phyloP scores from a whole-genome alignment of 2,113 vertebrate genomes.

The Gymnogyps californianus region DNA sequence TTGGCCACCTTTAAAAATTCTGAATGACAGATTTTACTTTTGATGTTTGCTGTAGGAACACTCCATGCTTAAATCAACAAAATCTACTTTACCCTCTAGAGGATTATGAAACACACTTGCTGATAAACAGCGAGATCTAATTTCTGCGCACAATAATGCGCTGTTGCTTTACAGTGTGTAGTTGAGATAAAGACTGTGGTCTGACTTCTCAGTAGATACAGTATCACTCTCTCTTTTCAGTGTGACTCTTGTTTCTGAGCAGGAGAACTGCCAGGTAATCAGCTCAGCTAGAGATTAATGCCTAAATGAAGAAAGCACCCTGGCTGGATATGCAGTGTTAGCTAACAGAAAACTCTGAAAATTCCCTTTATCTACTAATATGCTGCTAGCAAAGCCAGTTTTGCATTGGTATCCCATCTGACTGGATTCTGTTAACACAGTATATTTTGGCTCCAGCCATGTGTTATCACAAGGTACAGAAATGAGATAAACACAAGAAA shows the following conservation, averaged over 20 bases:
- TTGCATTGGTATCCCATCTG: neutral
- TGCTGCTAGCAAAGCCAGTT: slow-evolving; percentile 9
- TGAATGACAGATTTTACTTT: neutral
- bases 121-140: neutral
- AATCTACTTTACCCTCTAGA: neutral
- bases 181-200: neutral
- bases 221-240: neutral
- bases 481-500: neutral
- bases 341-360: neutral
- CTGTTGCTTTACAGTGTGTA: neutral
- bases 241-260: neutral
- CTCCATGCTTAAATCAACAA: neutral
- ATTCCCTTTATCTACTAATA: slow-evolving; percentile 36
- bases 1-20: neutral
- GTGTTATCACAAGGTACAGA: neutral
- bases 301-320: neutral
- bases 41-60: neutral
- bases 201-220: neutral
- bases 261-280: slow-evolving; percentile 26
- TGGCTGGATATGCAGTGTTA: neutral
- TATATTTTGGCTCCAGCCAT: neutral
- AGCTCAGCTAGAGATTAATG: slow-evolving; percentile 16
- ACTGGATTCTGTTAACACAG: neutral
- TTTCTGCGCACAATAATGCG: neutral
- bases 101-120: neutral